Conservation (phyloP, 1,140 invertebrate species). For the Pristionchus pacificus region DNA sequence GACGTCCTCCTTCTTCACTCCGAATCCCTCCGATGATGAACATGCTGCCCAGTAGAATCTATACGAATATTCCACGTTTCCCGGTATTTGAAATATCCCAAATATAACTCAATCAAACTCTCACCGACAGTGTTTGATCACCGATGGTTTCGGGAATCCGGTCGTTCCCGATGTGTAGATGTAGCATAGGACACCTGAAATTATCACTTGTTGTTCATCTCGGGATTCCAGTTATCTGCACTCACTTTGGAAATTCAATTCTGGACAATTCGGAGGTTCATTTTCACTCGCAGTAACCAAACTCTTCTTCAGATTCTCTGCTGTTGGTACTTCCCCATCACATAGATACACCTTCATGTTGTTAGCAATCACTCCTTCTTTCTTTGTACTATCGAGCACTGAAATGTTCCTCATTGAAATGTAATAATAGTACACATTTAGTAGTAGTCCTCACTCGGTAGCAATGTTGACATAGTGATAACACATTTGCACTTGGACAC, state of each 20-base stretch:
- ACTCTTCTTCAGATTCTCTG: no score
- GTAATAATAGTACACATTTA: no score
- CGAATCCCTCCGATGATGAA: slow-evolving; percentile 36
- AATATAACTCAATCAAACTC: slow-evolving; percentile 9
- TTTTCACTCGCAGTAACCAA: no score
- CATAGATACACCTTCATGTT: slow-evolving; percentile 1
- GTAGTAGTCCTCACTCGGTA: not conserved
- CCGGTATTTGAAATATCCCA: no score
- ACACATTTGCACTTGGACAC: slow-evolving; percentile 12
- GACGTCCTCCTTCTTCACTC: slow-evolving; percentile 64
- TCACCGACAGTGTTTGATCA: slow-evolving; percentile 43
- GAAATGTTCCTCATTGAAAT: not conserved
- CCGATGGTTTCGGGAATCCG: slow-evolving; percentile 57
- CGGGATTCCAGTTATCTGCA: no score
- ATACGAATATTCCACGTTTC: no score
- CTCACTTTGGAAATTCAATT: no score
- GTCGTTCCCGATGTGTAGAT: slow-evolving; percentile 59
- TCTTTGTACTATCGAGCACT: not conserved
- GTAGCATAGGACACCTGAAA: slow-evolving; percentile 55
- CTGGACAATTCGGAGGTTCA: no score
- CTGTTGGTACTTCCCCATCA: no score
- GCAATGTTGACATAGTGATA: not conserved
- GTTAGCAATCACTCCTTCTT: not conserved
- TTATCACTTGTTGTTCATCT: no score
- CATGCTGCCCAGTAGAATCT: slow-evolving; percentile 37